phyloP scores from a whole-genome alignment of 2,888 invertebrate species.

The Eupithecia pulchellata region DNA sequence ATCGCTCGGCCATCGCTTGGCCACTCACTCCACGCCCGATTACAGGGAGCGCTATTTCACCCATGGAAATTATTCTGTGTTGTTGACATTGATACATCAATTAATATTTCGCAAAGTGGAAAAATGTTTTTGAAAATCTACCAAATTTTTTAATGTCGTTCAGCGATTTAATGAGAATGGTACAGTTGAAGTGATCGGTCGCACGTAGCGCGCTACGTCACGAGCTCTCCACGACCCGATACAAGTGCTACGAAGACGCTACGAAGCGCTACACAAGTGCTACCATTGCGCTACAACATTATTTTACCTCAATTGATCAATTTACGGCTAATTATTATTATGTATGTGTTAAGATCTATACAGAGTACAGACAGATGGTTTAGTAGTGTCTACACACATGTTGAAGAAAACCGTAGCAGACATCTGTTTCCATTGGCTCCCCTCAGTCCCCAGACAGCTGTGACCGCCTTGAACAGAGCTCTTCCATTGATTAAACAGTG shows the following conservation, averaged over 20 bases:
- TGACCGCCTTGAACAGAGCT: not conserved
- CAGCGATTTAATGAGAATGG: not conserved
- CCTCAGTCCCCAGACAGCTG: not conserved
- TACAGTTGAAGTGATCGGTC: not conserved
- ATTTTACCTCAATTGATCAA: not conserved
- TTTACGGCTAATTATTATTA: not conserved
- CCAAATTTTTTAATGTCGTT: not conserved
- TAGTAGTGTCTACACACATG: not conserved
- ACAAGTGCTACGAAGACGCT: not conserved
- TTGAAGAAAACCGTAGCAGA: not conserved
- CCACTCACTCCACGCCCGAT: conserved; percentile 27
- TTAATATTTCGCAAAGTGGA: not conserved
- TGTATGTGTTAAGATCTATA: not conserved
- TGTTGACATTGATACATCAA: not conserved
- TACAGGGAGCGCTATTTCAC: conserved; percentile 30
- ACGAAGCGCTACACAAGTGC: not conserved
- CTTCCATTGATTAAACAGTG: conserved; percentile 18
- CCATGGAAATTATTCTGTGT: conserved; percentile 19
- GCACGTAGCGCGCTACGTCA: not conserved
- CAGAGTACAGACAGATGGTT: not conserved
- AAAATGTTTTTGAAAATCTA: not conserved
- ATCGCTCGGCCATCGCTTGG: too few relatives aligned
- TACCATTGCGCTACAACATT: not conserved
- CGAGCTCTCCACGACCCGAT: not conserved
- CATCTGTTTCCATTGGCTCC: not conserved